Evolutionary conservation across 2,797 vertebrate species (phyloP), one percentile per base, ranked within the genome.

Genomic region (Emydoidea blandingii): DNA sequence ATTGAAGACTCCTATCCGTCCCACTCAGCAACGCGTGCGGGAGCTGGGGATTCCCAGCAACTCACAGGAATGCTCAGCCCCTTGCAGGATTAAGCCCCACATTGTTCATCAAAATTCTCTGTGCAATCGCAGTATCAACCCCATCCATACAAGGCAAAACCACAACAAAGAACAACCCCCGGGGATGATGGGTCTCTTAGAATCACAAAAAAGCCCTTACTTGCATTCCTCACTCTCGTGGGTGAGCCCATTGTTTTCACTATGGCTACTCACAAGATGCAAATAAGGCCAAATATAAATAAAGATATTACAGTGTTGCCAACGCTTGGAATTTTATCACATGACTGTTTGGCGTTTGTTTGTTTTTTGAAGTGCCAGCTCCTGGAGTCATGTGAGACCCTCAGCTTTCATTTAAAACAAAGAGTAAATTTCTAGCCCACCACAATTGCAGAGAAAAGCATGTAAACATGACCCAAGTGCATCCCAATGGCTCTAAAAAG

Each of bases 251-350:
- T 9, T 34, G 37, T 41, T 57, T 34, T 12, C 79, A 19, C 56
- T 91, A 21, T 2, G 5, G 50, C 7, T 41, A 15, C 44, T 84
- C 0, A 0, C 5, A 15, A 1, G 1, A 41, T 1, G 44, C 23
- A 53, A 34, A 57, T 41, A 54, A 81, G 10, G 37, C 34, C 57
- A 88, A 49, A 11, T 3, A 79, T n/a, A 59, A 44, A 54, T 18
- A 29, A 76, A 83, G 93, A 83, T 25, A 59, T 76, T 80, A 14
- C 78, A 81, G 6, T 6, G 7, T 56, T 78, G 76, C 2, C 53
- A 80, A 34, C n/a, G 80, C 25, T 44, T 59, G 93, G 15, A 83
- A 88, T 37, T 88, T 53, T 80, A 52, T 34, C 6, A 6, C 0
- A 4, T 78, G 37, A 47, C 57, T 80, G 18, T 49, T 18, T 49